Conservation (phyloP, 2,888 invertebrate species). For the Phasia obesa region DNA sequence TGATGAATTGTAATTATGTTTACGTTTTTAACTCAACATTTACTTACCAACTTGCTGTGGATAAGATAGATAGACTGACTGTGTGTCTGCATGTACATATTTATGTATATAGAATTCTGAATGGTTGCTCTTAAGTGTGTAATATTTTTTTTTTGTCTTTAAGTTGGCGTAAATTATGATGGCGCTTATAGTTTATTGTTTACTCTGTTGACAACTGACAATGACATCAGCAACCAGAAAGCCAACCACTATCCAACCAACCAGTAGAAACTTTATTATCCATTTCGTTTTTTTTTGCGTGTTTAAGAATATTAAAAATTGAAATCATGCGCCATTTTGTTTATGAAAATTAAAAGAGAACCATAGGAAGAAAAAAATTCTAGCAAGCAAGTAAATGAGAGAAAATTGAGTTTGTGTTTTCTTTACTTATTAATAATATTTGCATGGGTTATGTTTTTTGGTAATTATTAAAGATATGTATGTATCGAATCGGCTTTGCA, state of each 20-base stretch:
- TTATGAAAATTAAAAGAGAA: neutral
- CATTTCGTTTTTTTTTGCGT: conserved; percentile 3
- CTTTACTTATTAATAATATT: no score
- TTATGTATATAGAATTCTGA: conserved; percentile 49
- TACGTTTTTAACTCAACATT: conserved; percentile 63
- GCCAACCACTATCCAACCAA: conserved; percentile 13
- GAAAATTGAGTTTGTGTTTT: no score
- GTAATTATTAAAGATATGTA: no score
- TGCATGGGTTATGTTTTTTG: no score
- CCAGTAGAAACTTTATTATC: conserved; percentile 43
- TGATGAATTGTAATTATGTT: conserved; percentile 69
- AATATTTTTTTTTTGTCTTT: conserved; percentile 7
- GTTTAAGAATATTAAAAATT: neutral
- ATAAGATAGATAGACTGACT: conserved; percentile 40
- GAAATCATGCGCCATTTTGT: conserved; percentile 59
- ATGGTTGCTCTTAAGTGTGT: conserved; percentile 36
- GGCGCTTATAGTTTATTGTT: conserved; percentile 67
- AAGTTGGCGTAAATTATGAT: conserved; percentile 66
- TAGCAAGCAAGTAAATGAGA: neutral
- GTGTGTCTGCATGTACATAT: conserved; percentile 25
- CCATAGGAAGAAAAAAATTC: neutral
- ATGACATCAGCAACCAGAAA: conserved; percentile 32
- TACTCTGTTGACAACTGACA: conserved; percentile 60
- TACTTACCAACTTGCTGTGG: conserved; percentile 52
- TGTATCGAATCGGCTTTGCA: no score